These are phyloP conservation scores for Naso thynnoides DNA, from an alignment of 2,797 vertebrate genomes.

Conservation along the genomic window DNA sequence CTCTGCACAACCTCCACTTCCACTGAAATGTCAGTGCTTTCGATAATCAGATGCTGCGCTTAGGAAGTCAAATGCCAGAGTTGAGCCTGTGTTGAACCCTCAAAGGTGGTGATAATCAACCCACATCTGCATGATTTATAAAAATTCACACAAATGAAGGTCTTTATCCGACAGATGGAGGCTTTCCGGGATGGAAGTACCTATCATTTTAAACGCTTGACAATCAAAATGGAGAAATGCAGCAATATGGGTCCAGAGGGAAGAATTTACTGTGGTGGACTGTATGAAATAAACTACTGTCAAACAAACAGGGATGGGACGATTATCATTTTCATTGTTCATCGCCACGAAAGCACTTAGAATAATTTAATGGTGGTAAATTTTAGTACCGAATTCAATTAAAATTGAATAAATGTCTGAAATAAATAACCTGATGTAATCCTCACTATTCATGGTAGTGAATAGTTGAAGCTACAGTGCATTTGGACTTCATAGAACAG, in stretches of 20 bases:
- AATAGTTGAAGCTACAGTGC: too few species aligned
- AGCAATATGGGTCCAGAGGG: background rate
- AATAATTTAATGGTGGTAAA: too few species aligned
- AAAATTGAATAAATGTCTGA: too few species aligned
- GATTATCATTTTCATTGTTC: too few species aligned
- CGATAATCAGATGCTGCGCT: constrained; percentile 46
- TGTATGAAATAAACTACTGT: background rate
- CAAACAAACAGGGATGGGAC: too few species aligned
- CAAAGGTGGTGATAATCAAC: constrained; percentile 29
- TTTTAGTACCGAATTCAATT: too few species aligned
- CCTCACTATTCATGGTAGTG: too few species aligned
- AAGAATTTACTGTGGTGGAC: background rate
- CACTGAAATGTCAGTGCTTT: constrained; percentile 60
- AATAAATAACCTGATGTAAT: too few species aligned
- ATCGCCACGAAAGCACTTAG: too few species aligned
- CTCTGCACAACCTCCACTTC: constrained; percentile 17
- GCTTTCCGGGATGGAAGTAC: background rate
- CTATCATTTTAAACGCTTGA: constrained; percentile 30
- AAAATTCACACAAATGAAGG: constrained; percentile 28
- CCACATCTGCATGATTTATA: constrained; percentile 31
- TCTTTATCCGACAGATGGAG: constrained; percentile 16
- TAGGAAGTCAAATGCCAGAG: constrained; percentile 58
- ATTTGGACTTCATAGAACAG: too few species aligned
- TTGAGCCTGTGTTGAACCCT: constrained; percentile 28
- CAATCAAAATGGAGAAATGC: constrained; percentile 10